A percentile compares a stretch with the other conserved stretches of the same genome.
Conservation (phyloP, 2,797 vertebrate species). For the Sebastes hubbsi region DNA sequence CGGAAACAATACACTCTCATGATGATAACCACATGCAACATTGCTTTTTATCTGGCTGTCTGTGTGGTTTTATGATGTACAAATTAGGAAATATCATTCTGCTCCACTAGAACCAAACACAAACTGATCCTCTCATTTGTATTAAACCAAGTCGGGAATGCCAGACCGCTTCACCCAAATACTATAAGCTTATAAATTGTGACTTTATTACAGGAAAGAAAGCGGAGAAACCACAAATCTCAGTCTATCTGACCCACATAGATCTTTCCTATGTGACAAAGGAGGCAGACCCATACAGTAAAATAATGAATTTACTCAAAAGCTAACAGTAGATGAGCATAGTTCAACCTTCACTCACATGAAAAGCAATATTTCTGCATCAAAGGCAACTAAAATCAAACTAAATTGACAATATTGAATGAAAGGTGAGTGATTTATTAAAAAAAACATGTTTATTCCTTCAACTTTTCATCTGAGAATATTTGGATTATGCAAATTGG, state of each 20-base stretch:
- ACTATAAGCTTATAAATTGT: not conserved
- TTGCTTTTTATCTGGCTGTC: conserved; percentile 27
- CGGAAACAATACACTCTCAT: conserved; percentile 6
- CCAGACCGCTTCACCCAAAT: not conserved
- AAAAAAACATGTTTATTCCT: not conserved
- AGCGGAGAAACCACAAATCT: not conserved
- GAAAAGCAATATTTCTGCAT: conserved; percentile 6
- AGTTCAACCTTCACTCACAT: not conserved
- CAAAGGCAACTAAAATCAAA: not conserved
- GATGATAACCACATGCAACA: conserved; percentile 17
- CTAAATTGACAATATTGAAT: not conserved
- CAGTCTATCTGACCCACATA: not conserved
- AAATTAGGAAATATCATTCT: conserved; percentile 25
- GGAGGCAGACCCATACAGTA: not conserved
- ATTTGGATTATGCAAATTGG: not conserved
- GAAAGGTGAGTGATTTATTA: not conserved
- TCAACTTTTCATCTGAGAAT: not conserved
- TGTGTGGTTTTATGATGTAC: conserved; percentile 18
- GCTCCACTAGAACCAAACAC: conserved; percentile 24
- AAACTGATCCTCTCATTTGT: conserved; percentile 18
- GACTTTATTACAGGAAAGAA: not conserved
- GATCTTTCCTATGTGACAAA: not conserved
- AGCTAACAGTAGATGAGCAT: not conserved
- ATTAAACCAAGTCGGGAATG: not conserved
- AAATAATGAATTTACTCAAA: not conserved